phyloP scores from a whole-genome alignment of 2,888 invertebrate species.

The Spatulosminthurus flaviceps region DNA sequence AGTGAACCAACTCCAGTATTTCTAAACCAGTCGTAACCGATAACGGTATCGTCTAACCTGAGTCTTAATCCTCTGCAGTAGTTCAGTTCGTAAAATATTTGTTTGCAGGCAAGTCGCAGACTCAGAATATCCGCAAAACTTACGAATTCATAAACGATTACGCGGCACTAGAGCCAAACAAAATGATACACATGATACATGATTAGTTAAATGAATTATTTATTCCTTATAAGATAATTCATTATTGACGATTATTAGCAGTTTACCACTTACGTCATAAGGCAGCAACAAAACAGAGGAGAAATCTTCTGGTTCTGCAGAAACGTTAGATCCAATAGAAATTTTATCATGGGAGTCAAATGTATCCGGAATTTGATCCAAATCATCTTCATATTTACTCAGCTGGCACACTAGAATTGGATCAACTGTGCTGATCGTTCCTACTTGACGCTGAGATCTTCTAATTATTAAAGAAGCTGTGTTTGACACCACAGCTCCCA shows the following conservation, averaged over 20 bases:
- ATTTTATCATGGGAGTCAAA: constrained; percentile 32
- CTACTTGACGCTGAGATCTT: constrained; percentile 22
- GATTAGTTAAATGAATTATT: not conserved
- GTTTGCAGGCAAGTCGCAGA: constrained; percentile 46
- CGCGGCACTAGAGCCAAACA: constrained; percentile 38
- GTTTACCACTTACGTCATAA: constrained; percentile 30
- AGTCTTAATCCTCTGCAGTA: constrained; percentile 40
- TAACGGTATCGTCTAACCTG: constrained; percentile 46
- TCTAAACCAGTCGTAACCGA: constrained; percentile 44
- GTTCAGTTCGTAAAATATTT: constrained; percentile 48
- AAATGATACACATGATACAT: too few species aligned
- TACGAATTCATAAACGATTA: constrained; percentile 45
- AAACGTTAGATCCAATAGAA: not conserved
- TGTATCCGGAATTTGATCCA: constrained; percentile 32
- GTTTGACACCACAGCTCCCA: constrained; percentile 32
- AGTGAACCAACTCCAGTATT: constrained; percentile 50
- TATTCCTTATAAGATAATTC: too few species aligned
- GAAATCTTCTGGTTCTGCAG: constrained; percentile 7
- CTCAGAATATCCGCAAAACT: constrained; percentile 39
- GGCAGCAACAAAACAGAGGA: constrained; percentile 35
- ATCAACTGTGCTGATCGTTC: not conserved
- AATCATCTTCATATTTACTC: constrained; percentile 39
- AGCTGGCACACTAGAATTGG: not conserved
- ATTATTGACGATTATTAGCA: not conserved
- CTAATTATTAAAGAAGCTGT: constrained; percentile 28